Evolutionary conservation across 2,113 vertebrate species (phyloP), one percentile per base, ranked within the genome.

Genomic region (Pelmatolapia mariae): DNA sequence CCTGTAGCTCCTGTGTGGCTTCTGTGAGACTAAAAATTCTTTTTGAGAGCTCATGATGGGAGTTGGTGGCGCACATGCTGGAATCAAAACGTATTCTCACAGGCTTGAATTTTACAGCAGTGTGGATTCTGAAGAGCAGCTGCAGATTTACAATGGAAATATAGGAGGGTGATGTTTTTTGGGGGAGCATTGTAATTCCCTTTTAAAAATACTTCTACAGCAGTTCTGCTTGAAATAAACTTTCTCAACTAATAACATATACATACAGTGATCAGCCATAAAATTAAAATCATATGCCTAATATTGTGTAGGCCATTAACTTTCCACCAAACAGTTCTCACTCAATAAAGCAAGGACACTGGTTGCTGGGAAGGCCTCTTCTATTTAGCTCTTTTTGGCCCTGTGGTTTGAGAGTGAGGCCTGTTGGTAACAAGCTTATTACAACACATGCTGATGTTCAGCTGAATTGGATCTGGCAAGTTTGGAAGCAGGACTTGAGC

Each of bases 1-100:
- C 85, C 90, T 33, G 87, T 43, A 18, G 84, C 59, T 90, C 63
- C 84, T 38, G 45, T 83, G 85, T n/a, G 61, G 61, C 61, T 83
- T 19, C 31, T 63, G 24, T 43, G 47, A 81, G 38, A 79, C 43
- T 26, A 15, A 63, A 36, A 50, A 38, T 13, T 47, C 4, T 78
- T 43, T 78, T 52, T 81, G 47, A 36, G 66, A 73, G 43, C 45
- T 80, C 66, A 63, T 53, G 31, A 83, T 63, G 52, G 71, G 50
- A 86, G 66, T 52, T 11, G 2, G 19, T 22, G 79, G n/a, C 10
- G n/a, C 82, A 38, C 83, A 80, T 47, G 19, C 18, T 56, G 22
- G 76, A 45, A 81, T 80, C 50, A 43, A 54, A 50, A 40, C 7
- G 2, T 56, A 57, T 83, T 84, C 36, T 83, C 81, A 66, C 86